These are phyloP conservation scores for Coranthus polyacanthus DNA, from an alignment of 2,797 vertebrate genomes.

Conservation along the genomic window DNA sequence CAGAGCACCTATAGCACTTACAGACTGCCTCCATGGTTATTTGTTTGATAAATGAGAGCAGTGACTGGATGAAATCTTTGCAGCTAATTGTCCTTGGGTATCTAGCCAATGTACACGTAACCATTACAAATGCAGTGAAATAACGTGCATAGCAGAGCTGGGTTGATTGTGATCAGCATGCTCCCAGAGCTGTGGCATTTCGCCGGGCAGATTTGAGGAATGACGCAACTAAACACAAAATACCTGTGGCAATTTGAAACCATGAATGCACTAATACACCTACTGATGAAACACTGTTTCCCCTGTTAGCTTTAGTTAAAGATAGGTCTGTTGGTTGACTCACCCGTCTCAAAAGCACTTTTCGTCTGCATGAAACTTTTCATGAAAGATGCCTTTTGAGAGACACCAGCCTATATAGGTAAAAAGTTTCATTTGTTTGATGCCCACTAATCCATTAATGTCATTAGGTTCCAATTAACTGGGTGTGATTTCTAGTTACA, in stretches of 20 bases:
- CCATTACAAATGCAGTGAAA: conserved; percentile 64
- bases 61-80: conserved; percentile 51
- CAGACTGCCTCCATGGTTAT: conserved; percentile 51
- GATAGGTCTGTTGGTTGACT: not conserved
- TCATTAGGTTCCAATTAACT: conserved; percentile 74
- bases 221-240: conserved; percentile 57
- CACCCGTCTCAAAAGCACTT: not conserved
- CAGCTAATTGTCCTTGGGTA: conserved; percentile 64
- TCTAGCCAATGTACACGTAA: conserved; percentile 55
- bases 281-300: conserved; percentile 18
- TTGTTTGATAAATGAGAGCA: conserved; percentile 61
- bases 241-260: conserved; percentile 51
- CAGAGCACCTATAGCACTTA: conserved; percentile 48
- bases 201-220: conserved; percentile 47
- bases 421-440: conserved; percentile 26
- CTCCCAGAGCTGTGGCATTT: conserved; percentile 50
- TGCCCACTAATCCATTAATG: conserved; percentile 65
- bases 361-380: not conserved
- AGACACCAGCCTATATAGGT: too few relatives aligned
- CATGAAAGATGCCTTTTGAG: conserved; percentile 7
- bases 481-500: conserved; percentile 69
- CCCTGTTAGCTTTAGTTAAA: conserved; percentile 19
- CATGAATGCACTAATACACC: conserved; percentile 37
- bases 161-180: conserved; percentile 48
- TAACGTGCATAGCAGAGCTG: conserved; percentile 41